Conservation (phyloP, 2,888 invertebrate genomes). For the Agrotis ipsilon region DNA sequence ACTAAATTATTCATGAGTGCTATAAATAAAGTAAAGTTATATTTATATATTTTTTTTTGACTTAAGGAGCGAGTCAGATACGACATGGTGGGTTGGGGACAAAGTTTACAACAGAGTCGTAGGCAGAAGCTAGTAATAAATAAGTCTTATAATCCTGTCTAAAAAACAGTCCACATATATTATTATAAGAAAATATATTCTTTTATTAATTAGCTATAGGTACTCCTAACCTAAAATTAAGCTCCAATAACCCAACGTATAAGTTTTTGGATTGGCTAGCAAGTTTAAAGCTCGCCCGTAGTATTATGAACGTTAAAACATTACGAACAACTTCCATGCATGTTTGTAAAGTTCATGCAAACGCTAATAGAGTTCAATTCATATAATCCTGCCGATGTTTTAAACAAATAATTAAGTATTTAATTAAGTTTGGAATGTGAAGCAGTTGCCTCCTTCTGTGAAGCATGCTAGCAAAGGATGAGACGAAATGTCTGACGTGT, state of each 20-base stretch:
- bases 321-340: conserved; percentile 14
- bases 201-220: too few species aligned
- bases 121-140: neutral
- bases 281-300: conserved; percentile 8
- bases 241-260: conserved; percentile 4
- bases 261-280: conserved; percentile 37
- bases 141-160: neutral
- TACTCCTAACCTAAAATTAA: conserved; percentile 5
- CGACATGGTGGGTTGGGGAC: too few species aligned
- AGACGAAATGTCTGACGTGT: too few species aligned
- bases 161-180: neutral
- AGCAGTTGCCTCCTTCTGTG: too few species aligned
- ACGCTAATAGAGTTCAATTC: conserved; percentile 2
- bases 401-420: conserved; percentile 4
- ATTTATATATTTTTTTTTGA: too few species aligned
- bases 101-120: too few species aligned
- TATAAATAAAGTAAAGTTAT: too few species aligned
- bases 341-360: conserved; percentile 17
- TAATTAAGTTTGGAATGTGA: too few species aligned
- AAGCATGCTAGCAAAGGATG: too few species aligned
- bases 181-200: too few species aligned
- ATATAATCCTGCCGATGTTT: neutral
- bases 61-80: too few species aligned
- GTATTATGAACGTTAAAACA: conserved; percentile 23
- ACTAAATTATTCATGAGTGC: too few species aligned